Conservation (phyloP, 2,113 vertebrate species). For the Lycocorax pyrrhopterus region DNA sequence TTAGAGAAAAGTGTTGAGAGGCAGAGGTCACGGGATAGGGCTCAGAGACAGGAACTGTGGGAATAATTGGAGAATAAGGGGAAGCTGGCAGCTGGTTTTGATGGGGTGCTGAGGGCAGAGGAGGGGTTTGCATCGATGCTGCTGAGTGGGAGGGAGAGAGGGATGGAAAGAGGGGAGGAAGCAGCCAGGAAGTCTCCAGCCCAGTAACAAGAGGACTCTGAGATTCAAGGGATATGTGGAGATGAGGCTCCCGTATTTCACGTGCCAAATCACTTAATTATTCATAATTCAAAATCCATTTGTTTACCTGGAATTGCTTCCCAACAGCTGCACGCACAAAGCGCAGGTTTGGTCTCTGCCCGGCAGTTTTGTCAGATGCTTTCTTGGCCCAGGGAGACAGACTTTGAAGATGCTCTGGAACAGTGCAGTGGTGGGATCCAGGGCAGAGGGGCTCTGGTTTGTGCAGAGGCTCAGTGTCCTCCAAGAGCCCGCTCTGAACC, state of each 20-base stretch:
- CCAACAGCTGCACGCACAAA: not conserved
- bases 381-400: not conserved
- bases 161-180: not conserved
- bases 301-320: not conserved
- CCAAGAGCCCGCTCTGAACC: not conserved
- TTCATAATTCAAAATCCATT: not conserved
- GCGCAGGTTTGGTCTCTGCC: not conserved
- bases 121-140: accelerated
- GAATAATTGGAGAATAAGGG: not conserved
- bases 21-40: not conserved
- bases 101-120: not conserved
- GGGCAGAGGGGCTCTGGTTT: not conserved
- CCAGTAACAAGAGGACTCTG: not conserved
- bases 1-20: not conserved
- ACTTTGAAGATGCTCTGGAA: not conserved
- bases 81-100: not conserved
- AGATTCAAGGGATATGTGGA: accelerated
- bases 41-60: not conserved
- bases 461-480: not conserved
- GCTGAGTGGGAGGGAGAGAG: not conserved
- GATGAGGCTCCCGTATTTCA: not conserved
- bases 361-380: accelerated
- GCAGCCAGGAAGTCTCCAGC: not conserved
- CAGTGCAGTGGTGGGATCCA: not conserved
- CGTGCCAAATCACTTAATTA: not conserved